Percentiles rank a stretch among this genome's conserved stretches.
These are phyloP conservation scores for Hepsetus odoe DNA, from an alignment of 2,113 vertebrate genomes.

Conservation along the genomic window DNA sequence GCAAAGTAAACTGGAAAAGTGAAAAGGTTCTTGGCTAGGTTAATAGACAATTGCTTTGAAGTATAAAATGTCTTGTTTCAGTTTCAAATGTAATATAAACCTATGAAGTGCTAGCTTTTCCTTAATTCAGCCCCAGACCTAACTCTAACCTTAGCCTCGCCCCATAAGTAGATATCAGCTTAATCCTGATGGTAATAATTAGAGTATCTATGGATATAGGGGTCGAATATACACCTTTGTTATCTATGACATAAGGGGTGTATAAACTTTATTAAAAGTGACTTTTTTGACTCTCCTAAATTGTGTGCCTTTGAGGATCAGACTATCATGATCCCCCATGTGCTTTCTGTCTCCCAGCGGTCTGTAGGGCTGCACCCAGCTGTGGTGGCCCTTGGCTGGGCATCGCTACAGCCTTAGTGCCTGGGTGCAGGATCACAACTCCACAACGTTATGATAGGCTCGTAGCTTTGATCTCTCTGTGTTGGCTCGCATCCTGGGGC, in stretches of 20 bases:
- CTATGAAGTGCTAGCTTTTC: too few species aligned
- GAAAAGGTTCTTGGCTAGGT: too few species aligned
- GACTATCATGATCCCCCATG: background rate
- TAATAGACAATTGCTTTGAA: too few species aligned
- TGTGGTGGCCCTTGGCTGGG: background rate
- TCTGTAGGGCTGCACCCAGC: background rate
- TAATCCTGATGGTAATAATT: too few species aligned
- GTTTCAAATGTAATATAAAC: too few species aligned
- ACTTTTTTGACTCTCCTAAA: background rate
- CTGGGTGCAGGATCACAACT: slow-evolving; percentile 67
- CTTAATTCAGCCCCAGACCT: too few species aligned
- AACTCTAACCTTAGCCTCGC: too few species aligned
- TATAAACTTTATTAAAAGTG: background rate
- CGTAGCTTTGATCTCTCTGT: slow-evolving; percentile 70
- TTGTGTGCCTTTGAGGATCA: background rate
- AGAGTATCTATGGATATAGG: too few species aligned
- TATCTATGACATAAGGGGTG: background rate
- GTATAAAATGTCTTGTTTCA: too few species aligned
- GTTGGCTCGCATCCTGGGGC: slow-evolving; percentile 30
- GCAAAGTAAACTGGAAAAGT: too few species aligned
- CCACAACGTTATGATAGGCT: slow-evolving; percentile 60
- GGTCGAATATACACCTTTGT: background rate
- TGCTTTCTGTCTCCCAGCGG: background rate
- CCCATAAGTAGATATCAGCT: too few species aligned
- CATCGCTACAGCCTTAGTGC: slow-evolving; percentile 50